Conservation (phyloP, 1,140 invertebrate species). For the Ceratina calcarata region DNA sequence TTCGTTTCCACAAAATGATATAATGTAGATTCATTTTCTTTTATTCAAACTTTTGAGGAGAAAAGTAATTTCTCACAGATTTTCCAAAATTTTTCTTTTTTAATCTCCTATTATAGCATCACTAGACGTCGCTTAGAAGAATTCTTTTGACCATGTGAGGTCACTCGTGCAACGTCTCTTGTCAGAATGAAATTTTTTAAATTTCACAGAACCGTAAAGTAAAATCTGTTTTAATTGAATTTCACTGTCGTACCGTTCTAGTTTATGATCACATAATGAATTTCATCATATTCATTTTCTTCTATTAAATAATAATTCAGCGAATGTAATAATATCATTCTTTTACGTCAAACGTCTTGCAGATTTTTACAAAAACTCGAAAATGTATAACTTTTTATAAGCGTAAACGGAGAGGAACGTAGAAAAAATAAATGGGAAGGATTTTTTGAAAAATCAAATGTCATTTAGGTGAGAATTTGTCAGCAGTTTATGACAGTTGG, state of each 20-base stretch:
- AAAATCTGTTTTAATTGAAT: background rate
- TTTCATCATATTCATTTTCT: background rate
- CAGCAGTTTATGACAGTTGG: conserved; percentile 42
- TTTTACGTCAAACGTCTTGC: background rate
- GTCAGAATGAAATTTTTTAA: conserved; percentile 7
- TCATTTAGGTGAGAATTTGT: conserved; percentile 30
- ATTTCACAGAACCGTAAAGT: background rate
- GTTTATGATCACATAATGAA: background rate
- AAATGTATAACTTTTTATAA: background rate
- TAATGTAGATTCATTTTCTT: too few relatives aligned
- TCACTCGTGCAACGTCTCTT: background rate
- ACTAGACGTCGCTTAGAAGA: background rate
- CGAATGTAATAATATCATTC: too few relatives aligned
- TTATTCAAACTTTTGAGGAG: too few relatives aligned
- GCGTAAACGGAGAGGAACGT: background rate
- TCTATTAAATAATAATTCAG: background rate
- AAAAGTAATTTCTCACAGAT: too few relatives aligned
- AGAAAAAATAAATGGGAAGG: conserved; percentile 6
- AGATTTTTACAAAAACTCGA: background rate
- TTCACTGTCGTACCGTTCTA: background rate
- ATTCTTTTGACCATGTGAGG: background rate
- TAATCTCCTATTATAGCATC: background rate
- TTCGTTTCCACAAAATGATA: too few relatives aligned
- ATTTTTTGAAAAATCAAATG: conserved; percentile 41
- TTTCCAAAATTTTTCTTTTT: too few relatives aligned